A percentile compares a stretch with the other conserved stretches of the same genome.
Evolutionary conservation across 2,888 invertebrate species (phyloP).

Genomic region (Scaptomyza parva): DNA sequence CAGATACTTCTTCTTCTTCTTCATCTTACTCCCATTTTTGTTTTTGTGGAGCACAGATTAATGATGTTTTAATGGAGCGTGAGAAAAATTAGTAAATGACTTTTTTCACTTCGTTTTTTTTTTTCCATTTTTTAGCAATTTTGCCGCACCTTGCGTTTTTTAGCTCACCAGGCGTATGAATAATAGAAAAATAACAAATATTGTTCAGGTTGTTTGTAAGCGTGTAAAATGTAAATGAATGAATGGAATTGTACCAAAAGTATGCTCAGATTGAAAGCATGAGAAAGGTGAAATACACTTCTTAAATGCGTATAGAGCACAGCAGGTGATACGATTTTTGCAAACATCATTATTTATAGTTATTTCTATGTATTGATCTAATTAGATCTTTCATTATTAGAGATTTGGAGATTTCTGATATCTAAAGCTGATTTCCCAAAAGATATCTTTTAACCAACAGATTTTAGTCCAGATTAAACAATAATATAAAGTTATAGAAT

Average conservation of each 20-base stretch:
- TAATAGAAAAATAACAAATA: constrained; percentile 56
- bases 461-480: too few species aligned
- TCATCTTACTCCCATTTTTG: constrained; percentile 16
- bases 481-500: too few species aligned
- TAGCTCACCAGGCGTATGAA: constrained; percentile 57
- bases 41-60: constrained; percentile 54
- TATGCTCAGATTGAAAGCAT: constrained; percentile 8
- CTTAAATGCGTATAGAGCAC: constrained; percentile 1
- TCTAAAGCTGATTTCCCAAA: neutral
- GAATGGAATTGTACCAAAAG: constrained; percentile 25
- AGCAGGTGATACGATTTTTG: constrained; percentile 7
- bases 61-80: constrained; percentile 77
- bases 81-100: constrained; percentile 54
- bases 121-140: constrained; percentile 46
- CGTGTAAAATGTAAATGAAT: constrained; percentile 22
- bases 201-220: constrained; percentile 31
- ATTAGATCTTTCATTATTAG: neutral
- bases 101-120: constrained; percentile 2
- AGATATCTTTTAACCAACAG: too few species aligned
- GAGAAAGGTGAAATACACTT: constrained; percentile 17
- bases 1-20: constrained; percentile 27
- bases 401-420: neutral
- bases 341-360: constrained; percentile 4
- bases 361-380: neutral
- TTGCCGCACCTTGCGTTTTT: constrained; percentile 56